Percentiles rank a stretch among this genome's conserved stretches.
These are phyloP conservation scores for Capitulum mitella DNA, from an alignment of 2,888 invertebrate species.

Conservation along the genomic window DNA sequence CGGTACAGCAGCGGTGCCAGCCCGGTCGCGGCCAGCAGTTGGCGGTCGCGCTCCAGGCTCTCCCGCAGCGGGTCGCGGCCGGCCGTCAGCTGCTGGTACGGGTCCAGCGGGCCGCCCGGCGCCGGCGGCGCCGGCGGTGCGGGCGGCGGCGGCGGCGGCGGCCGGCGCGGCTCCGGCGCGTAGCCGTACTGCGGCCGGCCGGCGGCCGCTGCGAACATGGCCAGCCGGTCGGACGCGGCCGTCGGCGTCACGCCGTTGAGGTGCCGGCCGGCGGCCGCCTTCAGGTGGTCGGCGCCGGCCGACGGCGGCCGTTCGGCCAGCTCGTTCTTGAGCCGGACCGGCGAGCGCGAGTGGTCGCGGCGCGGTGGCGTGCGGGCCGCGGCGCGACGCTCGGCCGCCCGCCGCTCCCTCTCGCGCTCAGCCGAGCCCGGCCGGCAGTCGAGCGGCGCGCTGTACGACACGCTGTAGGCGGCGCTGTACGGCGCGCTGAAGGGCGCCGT, in stretches of 20 bases:
- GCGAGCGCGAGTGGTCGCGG: conserved; percentile 29
- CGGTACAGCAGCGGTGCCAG: conserved; percentile 3
- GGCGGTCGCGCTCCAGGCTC: not conserved
- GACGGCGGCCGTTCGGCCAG: not conserved
- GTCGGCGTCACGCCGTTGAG: not conserved
- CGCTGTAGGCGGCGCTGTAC: not conserved
- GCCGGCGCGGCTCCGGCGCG: not conserved
- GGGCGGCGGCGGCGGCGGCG: too few species aligned
- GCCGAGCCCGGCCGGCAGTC: not conserved
- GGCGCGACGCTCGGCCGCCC: not conserved
- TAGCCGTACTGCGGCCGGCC: not conserved
- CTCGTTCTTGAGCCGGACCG: conserved; percentile 11
- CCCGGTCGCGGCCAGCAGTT: not conserved
- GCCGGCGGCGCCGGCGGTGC: not conserved
- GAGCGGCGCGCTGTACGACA: not conserved
- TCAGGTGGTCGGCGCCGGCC: not conserved
- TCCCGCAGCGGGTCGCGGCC: not conserved
- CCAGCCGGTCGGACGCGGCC: not conserved
- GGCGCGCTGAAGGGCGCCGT: too few species aligned
- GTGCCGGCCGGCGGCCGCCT: not conserved
- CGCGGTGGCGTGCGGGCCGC: conserved; percentile 21
- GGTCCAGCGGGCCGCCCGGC: not conserved
- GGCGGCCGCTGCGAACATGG: not conserved
- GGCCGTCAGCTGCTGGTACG: not conserved
- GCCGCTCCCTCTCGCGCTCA: too few species aligned